These are phyloP conservation scores for Crocallis elinguaria DNA, from an alignment of 2,888 invertebrate species.

Conservation along the genomic window DNA sequence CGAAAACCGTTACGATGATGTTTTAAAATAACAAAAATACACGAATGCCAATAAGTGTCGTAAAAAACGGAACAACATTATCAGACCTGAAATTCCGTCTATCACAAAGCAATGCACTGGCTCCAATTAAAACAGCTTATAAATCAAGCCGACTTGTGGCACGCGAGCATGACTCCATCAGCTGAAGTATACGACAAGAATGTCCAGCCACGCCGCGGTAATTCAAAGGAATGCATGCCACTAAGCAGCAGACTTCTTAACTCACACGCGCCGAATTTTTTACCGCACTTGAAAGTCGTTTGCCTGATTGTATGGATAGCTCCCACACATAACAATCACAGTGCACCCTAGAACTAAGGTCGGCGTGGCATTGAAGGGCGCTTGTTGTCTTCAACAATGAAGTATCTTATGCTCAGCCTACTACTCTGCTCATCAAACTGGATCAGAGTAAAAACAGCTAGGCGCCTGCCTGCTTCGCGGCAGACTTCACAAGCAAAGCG, in stretches of 20 bases:
- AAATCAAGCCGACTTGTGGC: slow-evolving; percentile 31
- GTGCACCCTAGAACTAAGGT: too few relatives aligned
- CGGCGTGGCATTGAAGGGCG: too few relatives aligned
- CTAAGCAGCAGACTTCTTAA: slow-evolving; percentile 35
- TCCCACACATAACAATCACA: too few relatives aligned
- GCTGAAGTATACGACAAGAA: slow-evolving; percentile 40
- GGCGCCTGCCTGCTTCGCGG: too few relatives aligned
- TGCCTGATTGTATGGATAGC: too few relatives aligned
- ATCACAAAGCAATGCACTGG: slow-evolving; percentile 15
- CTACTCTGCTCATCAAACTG: too few relatives aligned
- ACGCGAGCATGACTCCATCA: slow-evolving; percentile 2
- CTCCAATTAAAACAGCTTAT: slow-evolving; percentile 11
- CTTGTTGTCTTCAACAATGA: too few relatives aligned
- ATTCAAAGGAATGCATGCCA: slow-evolving; percentile 40
- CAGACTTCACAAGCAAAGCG: too few relatives aligned
- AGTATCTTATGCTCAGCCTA: too few relatives aligned
- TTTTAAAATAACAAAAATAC: background rate
- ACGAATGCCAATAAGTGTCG: too few relatives aligned
- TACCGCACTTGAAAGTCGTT: too few relatives aligned
- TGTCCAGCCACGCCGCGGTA: slow-evolving; percentile 38
- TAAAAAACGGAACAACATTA: background rate
- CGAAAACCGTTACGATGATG: background rate
- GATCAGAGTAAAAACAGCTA: too few relatives aligned
- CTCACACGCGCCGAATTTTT: slow-evolving; percentile 49
- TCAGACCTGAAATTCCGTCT: slow-evolving; percentile 4